Base-by-base conservation (phyloP, 2,797 vertebrate species). In the Dermochelys coriacea region DNA sequence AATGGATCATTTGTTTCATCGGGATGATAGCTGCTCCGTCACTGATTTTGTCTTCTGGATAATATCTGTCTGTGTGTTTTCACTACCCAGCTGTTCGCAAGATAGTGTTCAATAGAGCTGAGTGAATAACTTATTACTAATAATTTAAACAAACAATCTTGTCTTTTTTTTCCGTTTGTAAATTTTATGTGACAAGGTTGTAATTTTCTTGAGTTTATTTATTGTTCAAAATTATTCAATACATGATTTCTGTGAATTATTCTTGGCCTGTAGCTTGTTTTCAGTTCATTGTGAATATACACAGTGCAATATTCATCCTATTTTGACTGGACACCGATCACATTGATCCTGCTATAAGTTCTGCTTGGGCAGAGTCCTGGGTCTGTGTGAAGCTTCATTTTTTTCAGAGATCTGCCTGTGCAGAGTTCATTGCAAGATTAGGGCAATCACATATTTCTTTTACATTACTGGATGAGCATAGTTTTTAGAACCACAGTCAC, bases 21-120 rank as follows among this genome's bases (percentile, higher is more conserved):
- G 10, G n/a, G 4, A 61, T 87, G 88, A 80, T 23, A 61, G 0
- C 52, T 91, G n/a, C 64, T 91, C 90, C 83, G 86, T 2, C 1
- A 29, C 4, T 79, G 31, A 10, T 3, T 78, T 71, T 50, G 21
- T 15, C 31, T 80, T 12, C 12, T 83, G 0, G 0, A 1, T 12
- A 81, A 4, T 74, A 83, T 4, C 4, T 1, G 86, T 37, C 31
- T 5, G 84, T 47, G 25, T 14, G 71, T 47, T 47, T 75, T 75
- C 64, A 68, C 68, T 37, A 68, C 18, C 64, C 9, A 37, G 64
- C 4, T 68, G 64, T 68, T 68, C n/a, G 64, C 34, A 68, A n/a
- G n/a, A 47, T 29, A 47, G 5, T 49, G 4, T 81, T 93, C 25
- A 16, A 19, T 21, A 85, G 10, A 81, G 12, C 2, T 55, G 29